Evolutionary conservation across 2,888 invertebrate species (phyloP).

Genomic region (Nebria brevicollis): DNA sequence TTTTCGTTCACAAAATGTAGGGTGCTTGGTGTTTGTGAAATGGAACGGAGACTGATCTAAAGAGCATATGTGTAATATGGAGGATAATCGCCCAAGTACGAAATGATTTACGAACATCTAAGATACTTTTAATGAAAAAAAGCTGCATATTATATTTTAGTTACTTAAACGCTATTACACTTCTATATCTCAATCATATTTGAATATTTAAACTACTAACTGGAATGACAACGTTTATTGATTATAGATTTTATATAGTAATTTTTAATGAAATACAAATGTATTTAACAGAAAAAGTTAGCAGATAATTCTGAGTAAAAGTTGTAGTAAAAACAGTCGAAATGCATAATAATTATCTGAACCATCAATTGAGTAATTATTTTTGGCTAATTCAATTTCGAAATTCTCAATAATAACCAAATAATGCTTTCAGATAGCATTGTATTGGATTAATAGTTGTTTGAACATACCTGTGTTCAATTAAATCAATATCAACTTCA

Average conservation of each 20-base stretch:
- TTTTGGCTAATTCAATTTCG: neutral
- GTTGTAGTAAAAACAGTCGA: too few relatives aligned
- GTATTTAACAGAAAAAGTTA: too few relatives aligned
- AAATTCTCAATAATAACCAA: neutral
- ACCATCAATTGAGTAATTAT: neutral
- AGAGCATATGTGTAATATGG: constrained; percentile 19
- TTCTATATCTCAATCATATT: neutral
- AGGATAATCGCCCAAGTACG: constrained; percentile 16
- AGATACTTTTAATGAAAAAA: neutral
- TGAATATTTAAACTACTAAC: neutral
- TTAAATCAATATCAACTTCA: neutral
- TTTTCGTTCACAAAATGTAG: constrained; percentile 30
- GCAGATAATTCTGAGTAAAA: too few relatives aligned
- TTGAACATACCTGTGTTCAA: constrained; percentile 1
- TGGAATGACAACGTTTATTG: too few relatives aligned
- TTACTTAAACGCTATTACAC: neutral
- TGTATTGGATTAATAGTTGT: neutral
- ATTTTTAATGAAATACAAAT: too few relatives aligned
- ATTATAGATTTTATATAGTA: too few relatives aligned
- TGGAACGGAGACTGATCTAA: constrained; percentile 4
- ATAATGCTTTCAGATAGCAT: neutral
- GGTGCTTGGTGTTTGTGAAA: constrained; percentile 17
- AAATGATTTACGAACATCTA: neutral
- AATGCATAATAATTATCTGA: too few relatives aligned
- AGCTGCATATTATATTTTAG: neutral